These are phyloP conservation scores for Pseudorhombus dupliciocellatus DNA, from an alignment of 2,113 vertebrate genomes.

Conservation along the genomic window DNA sequence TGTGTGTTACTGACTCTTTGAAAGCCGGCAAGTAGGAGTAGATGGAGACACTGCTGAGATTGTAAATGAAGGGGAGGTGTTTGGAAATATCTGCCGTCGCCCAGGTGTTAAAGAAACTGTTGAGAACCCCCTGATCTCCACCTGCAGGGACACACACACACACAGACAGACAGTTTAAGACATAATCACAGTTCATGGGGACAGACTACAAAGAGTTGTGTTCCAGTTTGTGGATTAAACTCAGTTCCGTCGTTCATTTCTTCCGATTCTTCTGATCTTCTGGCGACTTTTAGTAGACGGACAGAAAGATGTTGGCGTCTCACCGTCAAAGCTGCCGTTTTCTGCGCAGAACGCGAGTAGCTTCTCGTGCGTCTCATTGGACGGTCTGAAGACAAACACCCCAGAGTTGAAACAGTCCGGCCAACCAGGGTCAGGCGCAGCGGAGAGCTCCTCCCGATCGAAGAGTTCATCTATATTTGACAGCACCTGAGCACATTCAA, in stretches of 20 bases:
- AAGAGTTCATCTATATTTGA: conserved; percentile 97
- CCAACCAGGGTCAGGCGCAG: conserved; percentile 97
- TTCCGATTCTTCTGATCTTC: not conserved
- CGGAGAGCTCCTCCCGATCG: conserved; percentile 95
- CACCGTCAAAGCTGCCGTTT: conserved; percentile 96
- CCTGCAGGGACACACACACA: conserved; percentile 77
- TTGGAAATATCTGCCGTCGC: conserved; percentile 95
- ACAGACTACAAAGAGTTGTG: too few species aligned
- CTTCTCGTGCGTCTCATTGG: conserved; percentile 89
- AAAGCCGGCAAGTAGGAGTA: conserved; percentile 98
- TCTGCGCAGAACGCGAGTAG: conserved; percentile 87
- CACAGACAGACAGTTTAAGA: conserved; percentile 2
- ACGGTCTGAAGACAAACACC: conserved; percentile 94
- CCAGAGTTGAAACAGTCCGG: conserved; percentile 99
- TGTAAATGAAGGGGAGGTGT: conserved; percentile 98
- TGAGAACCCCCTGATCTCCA: conserved; percentile 97
- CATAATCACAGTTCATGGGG: too few species aligned
- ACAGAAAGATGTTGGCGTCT: conserved; percentile 46
- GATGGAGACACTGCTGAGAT: conserved; percentile 93
- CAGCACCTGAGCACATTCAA: conserved; percentile 83
- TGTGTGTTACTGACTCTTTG: conserved; percentile 88
- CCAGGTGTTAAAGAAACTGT: conserved; percentile 95
- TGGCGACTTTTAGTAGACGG: too few species aligned
- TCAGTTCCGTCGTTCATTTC: too few species aligned
- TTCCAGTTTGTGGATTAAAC: too few species aligned